phyloP scores from a whole-genome alignment of 2,797 vertebrate genomes.

The Oryzias sinensis region DNA sequence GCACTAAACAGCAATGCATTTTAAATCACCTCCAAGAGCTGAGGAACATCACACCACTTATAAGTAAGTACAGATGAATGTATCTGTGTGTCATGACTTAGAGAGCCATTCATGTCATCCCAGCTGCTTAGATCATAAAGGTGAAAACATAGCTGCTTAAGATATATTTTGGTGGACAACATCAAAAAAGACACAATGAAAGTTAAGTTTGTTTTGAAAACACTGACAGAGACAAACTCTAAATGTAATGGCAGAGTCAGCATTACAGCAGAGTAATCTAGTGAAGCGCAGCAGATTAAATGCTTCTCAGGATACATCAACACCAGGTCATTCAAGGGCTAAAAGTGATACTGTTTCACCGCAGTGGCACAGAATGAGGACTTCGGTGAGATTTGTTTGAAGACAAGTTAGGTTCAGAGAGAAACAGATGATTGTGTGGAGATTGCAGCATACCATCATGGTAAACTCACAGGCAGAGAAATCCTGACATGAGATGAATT shows the following conservation, averaged over 20 bases:
- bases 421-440: no score
- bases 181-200: neutral
- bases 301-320: conserved; percentile 65
- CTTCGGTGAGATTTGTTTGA: conserved; percentile 2
- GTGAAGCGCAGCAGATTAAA: conserved; percentile 63
- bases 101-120: conserved; percentile 67
- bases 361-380: conserved; percentile 23
- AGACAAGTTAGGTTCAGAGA: no score
- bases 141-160: conserved; percentile 34
- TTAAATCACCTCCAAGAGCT: conserved; percentile 61
- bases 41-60: conserved; percentile 70
- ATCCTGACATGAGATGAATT: conserved; percentile 19
- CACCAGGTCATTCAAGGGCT: conserved; percentile 56
- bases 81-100: conserved; percentile 69
- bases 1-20: conserved; percentile 66
- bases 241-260: conserved; percentile 46
- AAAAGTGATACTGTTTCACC: conserved; percentile 42
- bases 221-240: conserved; percentile 9
- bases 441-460: neutral
- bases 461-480: conserved; percentile 13
- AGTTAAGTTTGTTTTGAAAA: conserved; percentile 2
- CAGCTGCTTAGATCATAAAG: conserved; percentile 50
- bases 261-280: conserved; percentile 47
- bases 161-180: no score
- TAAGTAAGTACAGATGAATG: conserved; percentile 73